Evolutionary conservation across 1,140 invertebrate species (phyloP), one percentile per base, ranked within the genome.

Genomic region (Achatina immaculata): DNA sequence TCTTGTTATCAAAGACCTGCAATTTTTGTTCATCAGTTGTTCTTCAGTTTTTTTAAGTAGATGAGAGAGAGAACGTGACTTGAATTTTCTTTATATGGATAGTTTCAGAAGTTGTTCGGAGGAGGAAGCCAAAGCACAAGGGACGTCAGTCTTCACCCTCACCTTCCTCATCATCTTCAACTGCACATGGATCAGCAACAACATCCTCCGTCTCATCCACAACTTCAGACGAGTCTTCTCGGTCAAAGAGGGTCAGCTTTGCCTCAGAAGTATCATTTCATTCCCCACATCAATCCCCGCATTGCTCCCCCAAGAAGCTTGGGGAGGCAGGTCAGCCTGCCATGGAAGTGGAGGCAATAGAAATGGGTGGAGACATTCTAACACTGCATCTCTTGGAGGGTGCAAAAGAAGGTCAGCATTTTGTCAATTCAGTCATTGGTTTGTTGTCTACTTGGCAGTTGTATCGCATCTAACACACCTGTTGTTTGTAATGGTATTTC

Each of bases 231-330:
- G 83, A 84, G 14, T 79, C 81, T 42, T 79, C 69, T n/a, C 79
- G 83, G 19, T 84, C 86, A 38, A 90, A 89, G 76, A 84, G 88
- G 68, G 89, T 90, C 19, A 90, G 89, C 72, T 90, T 89, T 84
- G 88, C 88, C 14, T 88, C 87, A 24, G 89, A 90, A 73, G 88
- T 90, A 34, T 88, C 87, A 0, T 89, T 90, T 81, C 89, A 90
- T 83, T 88, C 88, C 11, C 88, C 85, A 36, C 82, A 82, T 36
- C 81, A 86, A n/a, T 88, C 86, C 77, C 88, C 88, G 0, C 83
- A 87, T 45, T 55, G 69, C 21, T 86, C 86, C 36, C 85, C 86
- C 66, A 83, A 85, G 66, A 68, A 42, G 14, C 55, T 69, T 40
- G 69, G 58, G 55, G 78, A 82, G 66, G 68, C 73, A 19, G 74